phyloP scores from a whole-genome alignment of 2,797 vertebrate species.

The Gallirallus australis region DNA sequence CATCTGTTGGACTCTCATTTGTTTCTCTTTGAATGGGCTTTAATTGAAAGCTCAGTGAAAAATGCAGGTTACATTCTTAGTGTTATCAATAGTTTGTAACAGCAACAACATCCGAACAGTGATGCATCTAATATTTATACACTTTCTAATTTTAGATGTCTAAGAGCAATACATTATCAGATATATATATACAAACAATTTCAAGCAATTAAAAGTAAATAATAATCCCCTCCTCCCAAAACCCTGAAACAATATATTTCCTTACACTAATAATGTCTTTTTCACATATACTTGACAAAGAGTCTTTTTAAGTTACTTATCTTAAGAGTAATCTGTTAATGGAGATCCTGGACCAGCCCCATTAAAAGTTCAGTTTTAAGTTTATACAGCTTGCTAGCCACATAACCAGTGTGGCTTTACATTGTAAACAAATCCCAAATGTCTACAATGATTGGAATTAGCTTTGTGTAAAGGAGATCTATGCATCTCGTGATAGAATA shows the following conservation, averaged over 20 bases:
- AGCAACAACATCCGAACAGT: constrained; percentile 77
- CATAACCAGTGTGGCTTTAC: constrained; percentile 84
- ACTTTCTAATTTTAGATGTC: constrained; percentile 80
- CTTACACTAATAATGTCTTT: constrained; percentile 80
- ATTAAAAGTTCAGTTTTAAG: constrained; percentile 79
- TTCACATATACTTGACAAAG: constrained; percentile 80
- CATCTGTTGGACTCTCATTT: constrained; percentile 70
- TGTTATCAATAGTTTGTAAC: constrained; percentile 76
- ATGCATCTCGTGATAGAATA: constrained; percentile 59
- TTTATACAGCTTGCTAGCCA: constrained; percentile 84
- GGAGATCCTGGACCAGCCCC: constrained; percentile 83
- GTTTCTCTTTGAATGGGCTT: constrained; percentile 81
- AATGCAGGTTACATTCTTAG: constrained; percentile 84
- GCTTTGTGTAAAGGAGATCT: constrained; percentile 59
- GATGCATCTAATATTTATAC: constrained; percentile 81
- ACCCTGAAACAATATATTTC: constrained; percentile 81
- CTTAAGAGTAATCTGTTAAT: constrained; percentile 79
- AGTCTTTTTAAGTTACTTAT: constrained; percentile 87
- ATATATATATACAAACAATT: constrained; percentile 86
- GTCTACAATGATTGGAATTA: constrained; percentile 70
- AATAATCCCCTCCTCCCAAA: constrained; percentile 80
- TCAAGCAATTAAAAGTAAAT: constrained; percentile 85
- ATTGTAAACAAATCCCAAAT: constrained; percentile 72
- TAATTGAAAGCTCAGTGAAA: constrained; percentile 85
- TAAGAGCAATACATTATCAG: constrained; percentile 84